Evolutionary conservation across 1,140 invertebrate genomes (phyloP), one percentile per base, ranked within the genome.

Genomic region (Trichoplusia ni): DNA sequence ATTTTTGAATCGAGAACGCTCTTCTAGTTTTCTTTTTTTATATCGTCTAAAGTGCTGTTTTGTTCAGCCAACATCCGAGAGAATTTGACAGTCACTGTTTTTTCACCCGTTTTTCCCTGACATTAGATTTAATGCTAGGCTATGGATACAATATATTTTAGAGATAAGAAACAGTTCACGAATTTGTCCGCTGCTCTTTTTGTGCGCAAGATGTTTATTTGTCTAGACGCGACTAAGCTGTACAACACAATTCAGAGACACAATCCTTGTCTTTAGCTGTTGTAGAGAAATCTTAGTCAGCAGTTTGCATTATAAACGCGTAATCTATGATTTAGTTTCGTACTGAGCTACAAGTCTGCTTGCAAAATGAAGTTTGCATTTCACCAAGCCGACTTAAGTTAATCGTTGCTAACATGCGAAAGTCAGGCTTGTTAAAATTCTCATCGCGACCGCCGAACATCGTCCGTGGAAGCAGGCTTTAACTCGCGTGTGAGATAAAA

Each of bases 1-100:
- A 90, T 89, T 89, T 89, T 89, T 87, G 87, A 90, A 89, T 89
- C 87, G 86, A 90, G 86, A 89, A 86, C 86, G 87, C 79, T 90
- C 84, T 85, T 81, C 82, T 85, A 83, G 77, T 82, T 79, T 75
- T 85, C 69, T 86, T 86, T 87, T 87, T 77, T 89, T 82, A 71
- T 82, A 77, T 82, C 71, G 74, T 77, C 82, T 87, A 90, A 89
- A 90, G 88, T 90, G 88, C 86, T 90, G 88, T 90, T 90, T 90
- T 90, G 88, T 90, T 90, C 88, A 82, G 79, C 81, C 78, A 87
- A 81, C 84, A 84, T 88, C 80, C 80, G 81, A 87, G 79, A 70
- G 84, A 84, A 84, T 89, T 82, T 89, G 87, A 89, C 86, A 89
- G 88, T 89, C 88, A 90, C 86, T 81, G 81, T 89, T 87, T 90